Evolutionary conservation across 2,888 invertebrate species (phyloP).

Genomic region (Epirrhoe alternata): DNA sequence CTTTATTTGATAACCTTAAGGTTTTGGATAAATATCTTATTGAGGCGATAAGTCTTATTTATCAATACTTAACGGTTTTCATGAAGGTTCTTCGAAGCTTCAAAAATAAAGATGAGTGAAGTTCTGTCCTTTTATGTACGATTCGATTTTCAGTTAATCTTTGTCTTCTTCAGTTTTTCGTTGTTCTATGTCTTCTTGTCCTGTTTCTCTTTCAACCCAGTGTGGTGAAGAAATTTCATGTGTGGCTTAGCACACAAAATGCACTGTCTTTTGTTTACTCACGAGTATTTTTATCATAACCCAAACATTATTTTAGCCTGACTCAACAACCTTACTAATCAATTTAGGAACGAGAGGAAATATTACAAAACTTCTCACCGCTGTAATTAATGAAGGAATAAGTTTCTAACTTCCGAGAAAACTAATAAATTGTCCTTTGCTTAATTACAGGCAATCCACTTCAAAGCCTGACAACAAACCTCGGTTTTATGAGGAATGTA

Average conservation of each 20-base stretch:
- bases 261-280: too few species aligned
- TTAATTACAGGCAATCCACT: conserved; percentile 26
- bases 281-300: too few species aligned
- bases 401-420: conserved; percentile 63
- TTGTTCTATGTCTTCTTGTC: too few species aligned
- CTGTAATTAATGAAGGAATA: conserved; percentile 71
- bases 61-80: background rate
- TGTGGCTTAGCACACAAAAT: too few species aligned
- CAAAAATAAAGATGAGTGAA: too few species aligned
- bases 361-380: conserved; percentile 64
- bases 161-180: too few species aligned
- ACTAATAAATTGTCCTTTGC: conserved; percentile 62
- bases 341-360: conserved; percentile 68
- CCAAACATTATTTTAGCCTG: background rate
- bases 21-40: conserved; percentile 6
- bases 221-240: too few species aligned
- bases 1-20: conserved; percentile 39
- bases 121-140: too few species aligned
- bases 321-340: conserved; percentile 60
- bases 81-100: background rate
- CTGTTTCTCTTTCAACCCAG: too few species aligned
- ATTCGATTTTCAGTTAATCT: too few species aligned
- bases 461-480: conserved; percentile 24
- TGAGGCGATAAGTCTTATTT: conserved; percentile 7
- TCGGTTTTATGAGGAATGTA: background rate